These are phyloP conservation scores for Heliocidaris erythrogramma DNA, from an alignment of 35 echinoderm and acorn worm species.

Conservation along the genomic window DNA sequence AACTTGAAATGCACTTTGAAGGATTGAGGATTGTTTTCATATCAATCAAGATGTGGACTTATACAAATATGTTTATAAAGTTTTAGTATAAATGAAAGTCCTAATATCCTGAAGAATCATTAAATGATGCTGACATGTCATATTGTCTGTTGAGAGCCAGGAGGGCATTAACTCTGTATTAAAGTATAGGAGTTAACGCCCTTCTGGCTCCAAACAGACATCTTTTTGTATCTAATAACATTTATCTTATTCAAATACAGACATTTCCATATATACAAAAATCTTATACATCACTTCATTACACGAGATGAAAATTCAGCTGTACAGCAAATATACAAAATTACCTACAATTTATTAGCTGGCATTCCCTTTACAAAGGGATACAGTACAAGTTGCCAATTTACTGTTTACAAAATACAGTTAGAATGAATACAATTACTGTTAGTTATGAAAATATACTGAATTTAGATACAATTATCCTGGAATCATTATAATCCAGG, in stretches of 20 bases:
- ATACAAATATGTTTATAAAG: too few relatives aligned
- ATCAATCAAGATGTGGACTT: too few relatives aligned
- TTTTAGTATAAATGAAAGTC: neutral
- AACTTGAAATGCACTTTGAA: too few relatives aligned
- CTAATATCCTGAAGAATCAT: neutral
- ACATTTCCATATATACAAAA: slow-evolving; percentile 1
- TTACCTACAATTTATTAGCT: neutral
- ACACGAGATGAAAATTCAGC: neutral
- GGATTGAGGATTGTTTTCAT: too few relatives aligned
- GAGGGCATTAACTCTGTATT: too few relatives aligned
- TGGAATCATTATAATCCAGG: too few relatives aligned
- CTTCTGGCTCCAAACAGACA: neutral
- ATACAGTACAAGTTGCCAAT: neutral
- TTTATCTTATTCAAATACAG: neutral
- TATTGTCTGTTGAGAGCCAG: too few relatives aligned
- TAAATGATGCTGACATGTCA: neutral
- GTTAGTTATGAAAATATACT: neutral
- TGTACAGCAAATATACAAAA: neutral
- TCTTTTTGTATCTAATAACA: neutral
- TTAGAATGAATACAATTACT: neutral
- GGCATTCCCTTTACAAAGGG: neutral
- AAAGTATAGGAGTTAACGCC: too few relatives aligned
- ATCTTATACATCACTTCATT: neutral
- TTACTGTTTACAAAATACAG: neutral
- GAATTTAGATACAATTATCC: neutral